phyloP scores from a whole-genome alignment of 2,113 vertebrate genomes.

The Pungitius pungitius region DNA sequence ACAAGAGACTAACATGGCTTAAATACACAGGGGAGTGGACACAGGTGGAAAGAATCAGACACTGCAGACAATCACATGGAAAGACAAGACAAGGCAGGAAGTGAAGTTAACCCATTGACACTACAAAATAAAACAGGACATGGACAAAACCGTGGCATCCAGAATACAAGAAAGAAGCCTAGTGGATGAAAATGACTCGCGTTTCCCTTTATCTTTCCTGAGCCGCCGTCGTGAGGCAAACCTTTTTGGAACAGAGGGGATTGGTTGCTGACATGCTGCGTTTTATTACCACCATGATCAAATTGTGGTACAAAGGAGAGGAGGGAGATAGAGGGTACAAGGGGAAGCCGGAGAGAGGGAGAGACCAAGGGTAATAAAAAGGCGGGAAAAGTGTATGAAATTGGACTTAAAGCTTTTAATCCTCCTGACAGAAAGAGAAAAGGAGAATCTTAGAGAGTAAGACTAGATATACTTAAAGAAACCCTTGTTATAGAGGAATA shows the following conservation, averaged over 20 bases:
- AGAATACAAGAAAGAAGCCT: constrained; percentile 25
- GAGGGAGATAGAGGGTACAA: background rate
- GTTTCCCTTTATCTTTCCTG: no score
- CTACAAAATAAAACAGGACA: no score
- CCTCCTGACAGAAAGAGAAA: constrained; percentile 41
- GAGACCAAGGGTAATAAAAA: constrained; percentile 44
- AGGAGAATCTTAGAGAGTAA: constrained; percentile 30
- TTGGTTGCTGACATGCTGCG: constrained; percentile 57
- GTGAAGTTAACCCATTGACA: no score
- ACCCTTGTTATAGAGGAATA: constrained; percentile 49
- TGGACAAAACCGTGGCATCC: constrained; percentile 1
- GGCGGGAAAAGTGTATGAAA: constrained; percentile 64
- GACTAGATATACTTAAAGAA: constrained; percentile 45
- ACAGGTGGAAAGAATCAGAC: no score
- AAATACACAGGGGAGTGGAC: no score
- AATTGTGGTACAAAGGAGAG: constrained; percentile 29
- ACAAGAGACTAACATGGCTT: no score
- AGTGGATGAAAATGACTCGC: no score
- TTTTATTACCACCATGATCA: constrained; percentile 53
- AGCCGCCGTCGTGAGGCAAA: constrained; percentile 27
- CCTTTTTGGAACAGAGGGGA: constrained; percentile 45
- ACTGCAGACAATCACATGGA: no score
- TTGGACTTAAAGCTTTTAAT: constrained; percentile 63
- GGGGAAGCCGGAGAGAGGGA: background rate
- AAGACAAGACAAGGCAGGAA: no score